phyloP scores from a whole-genome alignment of 2,797 vertebrate species.

The Ctenochaetus hawaiiensis region DNA sequence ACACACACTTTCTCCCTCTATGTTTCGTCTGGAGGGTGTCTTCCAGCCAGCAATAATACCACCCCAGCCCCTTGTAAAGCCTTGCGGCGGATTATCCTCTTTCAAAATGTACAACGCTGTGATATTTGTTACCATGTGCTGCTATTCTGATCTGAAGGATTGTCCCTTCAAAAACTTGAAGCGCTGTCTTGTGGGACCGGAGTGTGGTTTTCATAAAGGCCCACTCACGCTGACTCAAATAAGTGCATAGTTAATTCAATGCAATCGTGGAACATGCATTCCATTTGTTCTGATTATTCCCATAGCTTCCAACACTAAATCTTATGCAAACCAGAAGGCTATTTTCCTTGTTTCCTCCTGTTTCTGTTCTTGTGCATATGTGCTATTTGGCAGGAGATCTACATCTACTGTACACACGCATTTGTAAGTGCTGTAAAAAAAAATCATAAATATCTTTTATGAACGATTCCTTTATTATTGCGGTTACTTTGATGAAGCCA shows the following conservation, averaged over 20 bases:
- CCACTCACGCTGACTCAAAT: constrained; percentile 19
- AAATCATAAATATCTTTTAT: neutral
- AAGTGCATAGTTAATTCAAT: constrained; percentile 12
- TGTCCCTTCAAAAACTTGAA: constrained; percentile 39
- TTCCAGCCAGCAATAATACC: constrained; percentile 49
- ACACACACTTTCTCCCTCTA: constrained; percentile 35
- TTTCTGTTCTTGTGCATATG: constrained; percentile 30
- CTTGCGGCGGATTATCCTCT: constrained; percentile 63
- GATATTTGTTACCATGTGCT: constrained; percentile 50
- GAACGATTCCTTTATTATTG: constrained; percentile 23
- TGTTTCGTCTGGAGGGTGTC: constrained; percentile 51
- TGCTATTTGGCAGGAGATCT: constrained; percentile 2
- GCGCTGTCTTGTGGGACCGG: constrained; percentile 16
- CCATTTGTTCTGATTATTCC: constrained; percentile 26
- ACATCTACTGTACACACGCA: neutral
- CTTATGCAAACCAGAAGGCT: constrained; percentile 13
- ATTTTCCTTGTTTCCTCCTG: constrained; percentile 8
- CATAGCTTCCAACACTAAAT: neutral
- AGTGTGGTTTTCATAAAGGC: constrained; percentile 36
- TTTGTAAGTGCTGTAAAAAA: constrained; percentile 21
- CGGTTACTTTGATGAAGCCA: constrained; percentile 34
- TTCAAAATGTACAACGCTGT: constrained; percentile 54
- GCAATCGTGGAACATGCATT: constrained; percentile 16
- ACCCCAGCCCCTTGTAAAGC: constrained; percentile 43
- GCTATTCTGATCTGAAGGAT: constrained; percentile 40